Evolutionary conservation across 2,888 invertebrate genomes (phyloP).

Genomic region (Yponomeuta evonymella): DNA sequence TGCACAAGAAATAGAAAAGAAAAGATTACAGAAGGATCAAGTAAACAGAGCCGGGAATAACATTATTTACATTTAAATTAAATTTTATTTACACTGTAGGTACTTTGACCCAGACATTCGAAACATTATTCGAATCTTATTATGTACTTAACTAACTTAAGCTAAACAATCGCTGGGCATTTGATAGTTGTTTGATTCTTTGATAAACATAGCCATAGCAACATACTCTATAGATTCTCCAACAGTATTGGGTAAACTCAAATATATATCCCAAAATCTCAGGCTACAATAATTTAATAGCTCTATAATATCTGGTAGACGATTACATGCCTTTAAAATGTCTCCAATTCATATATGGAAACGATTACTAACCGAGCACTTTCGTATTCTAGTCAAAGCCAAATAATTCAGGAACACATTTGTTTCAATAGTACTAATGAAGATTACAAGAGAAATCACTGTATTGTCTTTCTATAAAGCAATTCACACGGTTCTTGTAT

Average conservation of each 20-base stretch:
- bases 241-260: neutral
- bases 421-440: neutral
- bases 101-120: constrained; percentile 1
- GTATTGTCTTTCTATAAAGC: neutral
- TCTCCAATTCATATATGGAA: neutral
- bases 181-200: neutral
- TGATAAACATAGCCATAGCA: constrained; percentile 8
- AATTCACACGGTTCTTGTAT: neutral
- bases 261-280: neutral
- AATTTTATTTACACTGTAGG: neutral
- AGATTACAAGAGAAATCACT: neutral
- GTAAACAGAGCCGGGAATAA: neutral
- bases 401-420: neutral
- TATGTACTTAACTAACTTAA: constrained; percentile 7
- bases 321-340: neutral
- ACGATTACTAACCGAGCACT: neutral
- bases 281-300: neutral
- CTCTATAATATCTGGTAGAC: neutral
- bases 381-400: neutral
- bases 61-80: neutral
- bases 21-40: neutral
- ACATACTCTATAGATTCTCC: neutral
- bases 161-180: constrained; percentile 5
- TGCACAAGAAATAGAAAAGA: neutral
- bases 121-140: neutral